Conservation (phyloP, 1,140 invertebrate species). For the Drosophila equinoxialis region DNA sequence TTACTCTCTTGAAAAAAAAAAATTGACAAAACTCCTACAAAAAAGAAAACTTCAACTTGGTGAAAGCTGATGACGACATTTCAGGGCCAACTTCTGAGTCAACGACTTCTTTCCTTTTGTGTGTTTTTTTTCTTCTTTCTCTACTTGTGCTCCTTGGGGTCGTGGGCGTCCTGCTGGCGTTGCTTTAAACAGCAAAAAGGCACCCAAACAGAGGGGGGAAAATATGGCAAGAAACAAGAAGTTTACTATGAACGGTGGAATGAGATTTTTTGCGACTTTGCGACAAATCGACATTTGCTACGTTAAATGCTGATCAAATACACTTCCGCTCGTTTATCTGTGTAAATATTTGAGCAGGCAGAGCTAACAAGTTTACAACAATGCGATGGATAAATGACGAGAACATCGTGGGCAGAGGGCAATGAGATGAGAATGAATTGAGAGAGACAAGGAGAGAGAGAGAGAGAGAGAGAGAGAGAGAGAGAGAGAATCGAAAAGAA, state of each 20-base stretch:
- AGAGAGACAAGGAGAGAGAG: too few species aligned
- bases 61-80: conserved; percentile 38
- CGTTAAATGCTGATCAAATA: conserved; percentile 76
- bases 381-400: conserved; percentile 24
- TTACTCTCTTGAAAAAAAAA: conserved; percentile 16
- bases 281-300: conserved; percentile 73
- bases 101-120: conserved; percentile 39
- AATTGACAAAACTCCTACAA: conserved; percentile 33
- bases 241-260: neutral
- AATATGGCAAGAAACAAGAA: conserved; percentile 17
- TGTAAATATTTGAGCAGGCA: conserved; percentile 71
- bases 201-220: neutral
- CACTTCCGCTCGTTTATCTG: conserved; percentile 79
- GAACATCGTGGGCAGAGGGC: conserved; percentile 2
- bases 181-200: neutral
- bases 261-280: conserved; percentile 18
- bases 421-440: conserved; percentile 21
- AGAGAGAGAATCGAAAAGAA: conserved; percentile 25
- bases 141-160: neutral
- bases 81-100: conserved; percentile 17
- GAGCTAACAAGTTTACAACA: conserved; percentile 64
- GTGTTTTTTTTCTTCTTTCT: neutral
- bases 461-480: too few species aligned
- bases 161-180: neutral
- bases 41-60: conserved; percentile 45